Evolutionary conservation across 2,888 invertebrate species (phyloP).

Genomic region (Stramonita haemastoma): DNA sequence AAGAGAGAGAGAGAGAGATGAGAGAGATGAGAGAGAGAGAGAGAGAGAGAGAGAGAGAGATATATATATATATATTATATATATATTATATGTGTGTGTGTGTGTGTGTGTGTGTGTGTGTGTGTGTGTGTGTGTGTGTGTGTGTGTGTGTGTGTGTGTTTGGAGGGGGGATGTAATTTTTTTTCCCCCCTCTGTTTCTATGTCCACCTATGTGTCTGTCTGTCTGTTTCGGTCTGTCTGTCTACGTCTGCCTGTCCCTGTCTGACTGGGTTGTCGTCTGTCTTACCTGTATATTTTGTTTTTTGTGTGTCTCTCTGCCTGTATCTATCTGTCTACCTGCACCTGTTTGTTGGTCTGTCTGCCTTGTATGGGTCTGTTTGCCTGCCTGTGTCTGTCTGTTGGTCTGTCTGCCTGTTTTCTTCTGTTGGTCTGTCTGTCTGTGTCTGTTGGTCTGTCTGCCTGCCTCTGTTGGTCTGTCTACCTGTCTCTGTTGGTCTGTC

Average conservation of each 20-base stretch:
- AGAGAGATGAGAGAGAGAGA: no score
- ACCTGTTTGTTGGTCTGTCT: background rate
- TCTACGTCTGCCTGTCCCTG: no score
- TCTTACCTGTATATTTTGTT: no score
- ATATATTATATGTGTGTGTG: background rate
- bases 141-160: background rate
- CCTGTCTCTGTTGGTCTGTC: background rate
- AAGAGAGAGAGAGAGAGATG: no score
- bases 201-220: slow-evolving; percentile 4
- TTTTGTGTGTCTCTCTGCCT: background rate
- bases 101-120: background rate
- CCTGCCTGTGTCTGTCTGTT: background rate
- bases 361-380: background rate
- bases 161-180: background rate
- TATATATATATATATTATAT: no score
- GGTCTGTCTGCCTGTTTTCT: background rate
- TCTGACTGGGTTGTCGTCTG: no score
- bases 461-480: background rate
- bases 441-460: no score
- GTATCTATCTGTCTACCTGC: background rate
- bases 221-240: background rate
- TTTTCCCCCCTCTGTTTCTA: background rate
- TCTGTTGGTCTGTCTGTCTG: background rate
- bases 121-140: background rate
- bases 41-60: no score